phyloP scores from a whole-genome alignment of 2,888 invertebrate species.

The Prosapia bicincta region DNA sequence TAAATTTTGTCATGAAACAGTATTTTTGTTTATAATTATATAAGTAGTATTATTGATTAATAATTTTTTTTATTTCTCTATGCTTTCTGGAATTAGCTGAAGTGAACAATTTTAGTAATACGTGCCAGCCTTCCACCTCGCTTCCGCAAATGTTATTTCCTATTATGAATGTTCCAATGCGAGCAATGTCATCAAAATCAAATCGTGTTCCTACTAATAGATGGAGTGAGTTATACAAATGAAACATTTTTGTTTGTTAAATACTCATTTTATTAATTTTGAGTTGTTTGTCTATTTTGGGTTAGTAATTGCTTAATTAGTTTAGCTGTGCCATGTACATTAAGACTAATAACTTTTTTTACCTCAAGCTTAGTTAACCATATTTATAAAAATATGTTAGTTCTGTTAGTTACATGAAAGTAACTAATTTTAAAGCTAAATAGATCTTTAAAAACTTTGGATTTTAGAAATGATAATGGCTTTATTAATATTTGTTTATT shows the following conservation, averaged over 20 bases:
- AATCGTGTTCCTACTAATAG: constrained; percentile 29
- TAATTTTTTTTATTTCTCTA: background rate
- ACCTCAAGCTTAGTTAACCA: no score
- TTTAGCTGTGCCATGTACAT: no score
- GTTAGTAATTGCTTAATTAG: constrained; percentile 25
- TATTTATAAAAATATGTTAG: no score
- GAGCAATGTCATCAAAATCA: constrained; percentile 14
- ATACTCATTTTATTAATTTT: background rate
- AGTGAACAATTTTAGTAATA: background rate
- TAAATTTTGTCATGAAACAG: no score
- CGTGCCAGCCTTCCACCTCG: background rate
- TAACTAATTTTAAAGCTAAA: no score
- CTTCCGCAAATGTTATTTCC: constrained; percentile 6
- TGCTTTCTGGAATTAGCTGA: background rate
- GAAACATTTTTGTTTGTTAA: no score
- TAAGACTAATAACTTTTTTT: no score
- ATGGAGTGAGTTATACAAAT: constrained; percentile 36
- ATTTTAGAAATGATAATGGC: no score
- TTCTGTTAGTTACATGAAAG: no score
- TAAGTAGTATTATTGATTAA: background rate
- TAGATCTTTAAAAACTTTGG: no score
- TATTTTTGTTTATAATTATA: no score
- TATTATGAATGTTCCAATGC: constrained; percentile 23
- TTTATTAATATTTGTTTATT: no score
- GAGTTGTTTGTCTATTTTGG: background rate